These are phyloP conservation scores for Rhodinocichla rosea DNA, from an alignment of 2,113 vertebrate species.

Conservation along the genomic window DNA sequence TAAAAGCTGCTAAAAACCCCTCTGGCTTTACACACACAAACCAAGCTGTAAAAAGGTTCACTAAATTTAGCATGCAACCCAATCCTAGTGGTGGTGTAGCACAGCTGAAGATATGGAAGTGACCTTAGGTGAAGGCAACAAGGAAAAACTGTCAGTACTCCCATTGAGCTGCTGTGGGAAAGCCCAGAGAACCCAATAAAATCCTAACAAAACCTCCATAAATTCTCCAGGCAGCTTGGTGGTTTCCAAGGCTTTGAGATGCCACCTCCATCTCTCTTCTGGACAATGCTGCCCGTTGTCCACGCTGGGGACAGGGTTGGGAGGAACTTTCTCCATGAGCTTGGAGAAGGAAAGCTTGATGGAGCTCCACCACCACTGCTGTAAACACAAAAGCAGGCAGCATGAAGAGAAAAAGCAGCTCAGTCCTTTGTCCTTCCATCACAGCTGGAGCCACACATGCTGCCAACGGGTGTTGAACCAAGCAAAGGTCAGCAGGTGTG, in stretches of 20 bases:
- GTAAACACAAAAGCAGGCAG: not conserved
- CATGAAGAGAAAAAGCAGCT: not conserved
- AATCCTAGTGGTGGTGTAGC: not conserved
- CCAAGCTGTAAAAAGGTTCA: slow-evolving; percentile 9
- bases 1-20: not conserved
- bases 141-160: not conserved
- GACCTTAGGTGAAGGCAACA: not conserved
- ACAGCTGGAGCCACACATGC: not conserved
- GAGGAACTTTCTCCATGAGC: not conserved
- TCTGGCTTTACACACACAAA: not conserved
- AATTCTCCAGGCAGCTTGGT: not conserved
- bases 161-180: not conserved
- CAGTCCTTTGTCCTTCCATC: not conserved
- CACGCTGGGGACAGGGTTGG: rapidly evolving
- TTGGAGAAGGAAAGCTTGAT: not conserved
- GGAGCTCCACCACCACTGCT: not conserved
- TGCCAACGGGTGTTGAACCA: not conserved
- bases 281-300: not conserved
- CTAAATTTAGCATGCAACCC: slow-evolving; percentile 41
- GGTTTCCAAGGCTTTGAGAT: not conserved
- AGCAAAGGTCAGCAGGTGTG: not conserved
- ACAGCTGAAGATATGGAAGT: not conserved
- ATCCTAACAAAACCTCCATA: not conserved
- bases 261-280: not conserved
- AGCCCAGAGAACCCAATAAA: not conserved